Evolutionary conservation across 1,140 invertebrate species (phyloP), one percentile per base, ranked within the genome.

Genomic region (Lordiphosa mommai): DNA sequence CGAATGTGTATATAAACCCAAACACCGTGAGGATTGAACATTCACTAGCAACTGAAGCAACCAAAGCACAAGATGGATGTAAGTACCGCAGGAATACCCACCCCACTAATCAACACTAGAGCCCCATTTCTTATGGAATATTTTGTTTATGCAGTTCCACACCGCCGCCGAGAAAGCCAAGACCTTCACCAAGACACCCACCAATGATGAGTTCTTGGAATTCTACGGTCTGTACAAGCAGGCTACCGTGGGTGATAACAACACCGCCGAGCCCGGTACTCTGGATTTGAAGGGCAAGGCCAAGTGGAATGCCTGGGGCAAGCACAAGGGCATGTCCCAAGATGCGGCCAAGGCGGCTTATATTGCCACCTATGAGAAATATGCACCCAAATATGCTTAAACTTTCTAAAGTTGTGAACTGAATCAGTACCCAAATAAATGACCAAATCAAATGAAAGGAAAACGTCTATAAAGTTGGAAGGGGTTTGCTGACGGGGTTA

Each of bases 291-390:
- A 96, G 89, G 96, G 96, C 27, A 98, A 98, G 90, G 96, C 97
- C 0, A 99, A 98, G 88, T 99, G 96, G 95, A 95, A 98, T 76
- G 93, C 96, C n/a, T 99, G 97, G 97, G 92, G 93, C 63, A 89
- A 72, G 6, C 94, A 93, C 88, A 97, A 96, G 89, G 96, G 97
- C 71, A 89, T 92, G 59, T 90, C 91, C 37, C 91, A 93, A 88
- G 95, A 96, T n/a, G 93, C 93, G 41, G 96, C 97, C 16, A 95
- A 96, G 89, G 91, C 94, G 71, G 91, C 93, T 3, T 98, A 98
- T 89, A 92, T 98, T 52, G 91, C 91, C 4, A 94, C 95, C 88
- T 95, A 93, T 1, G 90, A 93, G 52, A 86, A 91, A 79, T 90
- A 96, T 37, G 85, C 88, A 4, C 86, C 90, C 43, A 71, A 64